These are phyloP conservation scores for Cyclophora punctaria DNA, from an alignment of 2,888 invertebrate genomes.

Conservation along the genomic window DNA sequence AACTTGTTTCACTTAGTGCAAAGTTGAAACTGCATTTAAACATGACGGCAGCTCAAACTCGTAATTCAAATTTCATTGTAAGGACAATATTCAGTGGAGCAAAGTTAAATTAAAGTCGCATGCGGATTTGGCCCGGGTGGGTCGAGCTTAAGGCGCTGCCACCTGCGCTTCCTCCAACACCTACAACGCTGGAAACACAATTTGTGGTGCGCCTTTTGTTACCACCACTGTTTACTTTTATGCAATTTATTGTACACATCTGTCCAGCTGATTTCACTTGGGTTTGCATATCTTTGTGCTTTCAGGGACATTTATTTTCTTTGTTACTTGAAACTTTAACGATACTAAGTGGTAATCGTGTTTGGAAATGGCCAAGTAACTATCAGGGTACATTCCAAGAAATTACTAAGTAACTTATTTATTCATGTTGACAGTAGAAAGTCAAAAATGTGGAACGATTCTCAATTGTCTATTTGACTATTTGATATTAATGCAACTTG, in stretches of 20 bases:
- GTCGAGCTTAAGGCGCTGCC: conserved; percentile 53
- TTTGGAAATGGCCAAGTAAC: too few species aligned
- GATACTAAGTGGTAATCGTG: background rate
- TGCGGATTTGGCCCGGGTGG: conserved; percentile 59
- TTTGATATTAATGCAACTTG: too few species aligned
- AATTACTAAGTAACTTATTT: too few species aligned
- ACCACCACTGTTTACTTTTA: conserved; percentile 52
- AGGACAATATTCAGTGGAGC: conserved; percentile 59
- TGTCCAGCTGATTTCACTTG: conserved; percentile 17
- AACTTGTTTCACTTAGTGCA: conserved; percentile 14
- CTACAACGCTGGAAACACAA: conserved; percentile 55
- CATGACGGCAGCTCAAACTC: conserved; percentile 16
- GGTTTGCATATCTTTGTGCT: conserved; percentile 4
- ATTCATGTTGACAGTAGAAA: too few species aligned
- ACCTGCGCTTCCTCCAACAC: conserved; percentile 48
- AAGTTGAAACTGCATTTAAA: conserved; percentile 16
- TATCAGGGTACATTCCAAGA: too few species aligned
- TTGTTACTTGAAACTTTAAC: background rate
- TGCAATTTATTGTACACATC: conserved; percentile 46
- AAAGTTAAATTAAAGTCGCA: conserved; percentile 72
- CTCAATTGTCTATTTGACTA: too few species aligned
- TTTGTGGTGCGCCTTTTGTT: conserved; percentile 60
- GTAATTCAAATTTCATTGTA: conserved; percentile 51
- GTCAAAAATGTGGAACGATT: too few species aligned
- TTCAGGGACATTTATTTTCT: background rate